Percentiles rank a stretch among this genome's conserved stretches.
These are phyloP conservation scores for Drosophila falleni DNA, from an alignment of 2,888 invertebrate species.

Conservation along the genomic window DNA sequence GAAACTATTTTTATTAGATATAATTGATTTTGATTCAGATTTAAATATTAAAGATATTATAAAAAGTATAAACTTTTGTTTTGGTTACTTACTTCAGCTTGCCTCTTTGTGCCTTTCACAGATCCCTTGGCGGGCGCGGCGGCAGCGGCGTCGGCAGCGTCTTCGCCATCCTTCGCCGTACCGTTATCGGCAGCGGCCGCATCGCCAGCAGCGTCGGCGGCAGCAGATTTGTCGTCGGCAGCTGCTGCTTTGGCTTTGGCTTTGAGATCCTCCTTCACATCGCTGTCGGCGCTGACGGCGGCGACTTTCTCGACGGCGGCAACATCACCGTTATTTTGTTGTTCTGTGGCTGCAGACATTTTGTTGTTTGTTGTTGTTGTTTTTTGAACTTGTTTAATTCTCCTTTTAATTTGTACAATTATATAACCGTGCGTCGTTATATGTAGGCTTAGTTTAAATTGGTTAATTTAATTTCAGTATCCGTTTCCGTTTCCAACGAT, in stretches of 20 bases:
- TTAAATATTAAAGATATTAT: no score
- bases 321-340: conserved; percentile 89
- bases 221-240: conserved; percentile 64
- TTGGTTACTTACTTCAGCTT: conserved; percentile 90
- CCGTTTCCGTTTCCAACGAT: conserved; percentile 43
- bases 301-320: conserved; percentile 91
- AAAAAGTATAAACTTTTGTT: not conserved
- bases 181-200: conserved; percentile 83
- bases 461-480: conserved; percentile 53
- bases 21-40: no score
- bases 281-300: conserved; percentile 83
- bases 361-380: conserved; percentile 47
- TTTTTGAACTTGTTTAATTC: conserved; percentile 47
- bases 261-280: conserved; percentile 86
- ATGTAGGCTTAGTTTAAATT: conserved; percentile 61
- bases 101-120: conserved; percentile 92
- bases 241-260: conserved; percentile 78
- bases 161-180: conserved; percentile 78
- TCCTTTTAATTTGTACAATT: conserved; percentile 64
- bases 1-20: no score
- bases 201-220: conserved; percentile 79
- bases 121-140: conserved; percentile 88
- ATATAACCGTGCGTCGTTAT: conserved; percentile 75
- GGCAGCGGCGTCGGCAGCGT: conserved; percentile 70
- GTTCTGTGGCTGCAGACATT: conserved; percentile 91